phyloP scores from a whole-genome alignment of 2,888 invertebrate genomes.

The Lasioglossum figueresi region DNA sequence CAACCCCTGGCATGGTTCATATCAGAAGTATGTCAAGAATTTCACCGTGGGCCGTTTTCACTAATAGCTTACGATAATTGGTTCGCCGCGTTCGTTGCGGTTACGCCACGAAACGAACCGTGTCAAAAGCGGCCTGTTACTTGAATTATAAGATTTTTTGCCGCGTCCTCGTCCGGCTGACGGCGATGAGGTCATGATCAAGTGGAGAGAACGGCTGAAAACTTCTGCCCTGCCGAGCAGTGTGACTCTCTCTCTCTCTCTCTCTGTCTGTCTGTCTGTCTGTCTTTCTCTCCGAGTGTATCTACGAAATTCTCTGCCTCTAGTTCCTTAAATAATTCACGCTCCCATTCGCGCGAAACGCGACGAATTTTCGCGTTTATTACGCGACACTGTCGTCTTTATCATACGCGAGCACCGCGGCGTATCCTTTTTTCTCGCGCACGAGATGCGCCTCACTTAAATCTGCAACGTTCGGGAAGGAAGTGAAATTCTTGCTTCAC shows the following conservation, averaged over 20 bases:
- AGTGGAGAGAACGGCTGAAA: constrained; percentile 40
- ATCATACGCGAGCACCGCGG: neutral
- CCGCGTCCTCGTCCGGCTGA: constrained; percentile 24
- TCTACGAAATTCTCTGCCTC: constrained; percentile 19
- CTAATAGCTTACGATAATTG: constrained; percentile 73
- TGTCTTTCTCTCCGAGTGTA: neutral
- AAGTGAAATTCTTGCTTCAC: neutral
- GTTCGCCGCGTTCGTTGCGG: constrained; percentile 62
- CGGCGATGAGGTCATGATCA: constrained; percentile 56
- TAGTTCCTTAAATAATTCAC: neutral
- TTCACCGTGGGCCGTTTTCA: constrained; percentile 68
- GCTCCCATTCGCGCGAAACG: neutral
- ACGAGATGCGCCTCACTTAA: neutral
- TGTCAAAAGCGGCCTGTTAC: constrained; percentile 69
- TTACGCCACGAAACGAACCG: constrained; percentile 64
- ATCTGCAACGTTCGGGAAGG: neutral
- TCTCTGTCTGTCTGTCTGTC: too few relatives aligned
- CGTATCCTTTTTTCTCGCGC: neutral
- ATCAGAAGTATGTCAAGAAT: constrained; percentile 70
- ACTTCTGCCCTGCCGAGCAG: neutral
- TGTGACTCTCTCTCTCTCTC: neutral
- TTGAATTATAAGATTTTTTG: constrained; percentile 65
- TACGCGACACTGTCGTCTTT: neutral
- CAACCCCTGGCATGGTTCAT: constrained; percentile 20
- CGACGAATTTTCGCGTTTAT: constrained; percentile 2